Conservation (phyloP, 2,113 vertebrate genomes). For the Actenoides hombroni region DNA sequence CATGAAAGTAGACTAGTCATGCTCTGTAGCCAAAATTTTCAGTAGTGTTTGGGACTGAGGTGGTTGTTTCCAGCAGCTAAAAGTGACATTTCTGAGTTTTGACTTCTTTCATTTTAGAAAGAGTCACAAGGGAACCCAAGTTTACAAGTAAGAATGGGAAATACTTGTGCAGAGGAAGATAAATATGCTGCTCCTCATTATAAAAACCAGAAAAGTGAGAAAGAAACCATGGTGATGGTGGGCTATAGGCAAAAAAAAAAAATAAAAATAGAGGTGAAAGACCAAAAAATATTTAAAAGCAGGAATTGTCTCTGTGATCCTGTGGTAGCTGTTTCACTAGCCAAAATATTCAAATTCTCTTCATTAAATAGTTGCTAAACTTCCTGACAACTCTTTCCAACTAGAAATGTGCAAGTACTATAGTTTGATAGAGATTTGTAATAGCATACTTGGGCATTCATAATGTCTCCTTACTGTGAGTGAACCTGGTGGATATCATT, state of each 20-base stretch:
- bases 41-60: background rate
- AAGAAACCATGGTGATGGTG: background rate
- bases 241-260: background rate
- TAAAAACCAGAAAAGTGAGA: background rate
- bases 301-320: background rate
- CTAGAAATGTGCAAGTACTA: background rate
- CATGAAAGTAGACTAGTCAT: background rate
- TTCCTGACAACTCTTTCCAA: background rate
- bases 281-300: background rate
- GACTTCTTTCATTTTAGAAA: background rate
- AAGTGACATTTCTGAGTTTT: background rate
- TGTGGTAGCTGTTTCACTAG: background rate
- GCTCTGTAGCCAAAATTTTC: slow-evolving; percentile 14
- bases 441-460: background rate
- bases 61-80: background rate
- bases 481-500: background rate
- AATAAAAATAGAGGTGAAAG: too few species aligned
- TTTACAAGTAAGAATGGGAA: background rate
- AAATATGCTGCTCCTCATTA: background rate
- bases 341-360: background rate
- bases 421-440: background rate
- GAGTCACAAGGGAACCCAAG: background rate
- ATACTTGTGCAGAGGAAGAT: background rate
- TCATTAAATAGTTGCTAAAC: background rate
- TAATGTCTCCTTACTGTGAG: background rate